phyloP scores from a whole-genome alignment of 2,888 invertebrate genomes.

The Apotomis capreana region DNA sequence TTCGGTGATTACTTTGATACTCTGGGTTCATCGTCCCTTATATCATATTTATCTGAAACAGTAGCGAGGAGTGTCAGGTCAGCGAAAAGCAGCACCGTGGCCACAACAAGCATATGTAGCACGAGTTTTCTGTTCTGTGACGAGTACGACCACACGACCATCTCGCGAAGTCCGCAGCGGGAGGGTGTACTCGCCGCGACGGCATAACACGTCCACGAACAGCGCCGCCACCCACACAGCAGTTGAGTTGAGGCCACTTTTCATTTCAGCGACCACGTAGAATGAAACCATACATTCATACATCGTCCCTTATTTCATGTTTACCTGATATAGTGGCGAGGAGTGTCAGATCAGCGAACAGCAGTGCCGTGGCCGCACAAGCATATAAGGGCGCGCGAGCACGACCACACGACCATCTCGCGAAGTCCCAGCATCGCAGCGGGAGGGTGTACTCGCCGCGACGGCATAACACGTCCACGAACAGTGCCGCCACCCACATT shows the following conservation, averaged over 20 bases:
- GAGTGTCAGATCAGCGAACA: constrained; percentile 72
- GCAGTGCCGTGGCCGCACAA: constrained; percentile 73
- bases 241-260: too few relatives aligned
- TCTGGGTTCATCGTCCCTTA: too few relatives aligned
- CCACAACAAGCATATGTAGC: constrained; percentile 72
- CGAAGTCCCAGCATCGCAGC: constrained; percentile 77
- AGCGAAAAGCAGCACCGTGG: constrained; percentile 75
- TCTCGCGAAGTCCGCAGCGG: constrained; percentile 72
- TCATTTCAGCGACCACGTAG: too few relatives aligned
- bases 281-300: too few relatives aligned
- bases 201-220: constrained; percentile 75
- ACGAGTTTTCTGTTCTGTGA: too few relatives aligned
- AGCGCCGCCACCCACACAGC: constrained; percentile 76
- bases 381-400: constrained; percentile 77
- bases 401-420: constrained; percentile 76
- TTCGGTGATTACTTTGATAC: too few relatives aligned
- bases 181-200: constrained; percentile 75
- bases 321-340: constrained; percentile 71
- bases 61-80: constrained; percentile 70
- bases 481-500: constrained; percentile 78
- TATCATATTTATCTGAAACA: constrained; percentile 60
- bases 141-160: constrained; percentile 76
- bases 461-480: constrained; percentile 74
- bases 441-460: constrained; percentile 75
- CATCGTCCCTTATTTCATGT: neutral